Evolutionary conservation across 1,140 invertebrate species (phyloP), one percentile per base, ranked within the genome.

Genomic region (Chelonus insularis): DNA sequence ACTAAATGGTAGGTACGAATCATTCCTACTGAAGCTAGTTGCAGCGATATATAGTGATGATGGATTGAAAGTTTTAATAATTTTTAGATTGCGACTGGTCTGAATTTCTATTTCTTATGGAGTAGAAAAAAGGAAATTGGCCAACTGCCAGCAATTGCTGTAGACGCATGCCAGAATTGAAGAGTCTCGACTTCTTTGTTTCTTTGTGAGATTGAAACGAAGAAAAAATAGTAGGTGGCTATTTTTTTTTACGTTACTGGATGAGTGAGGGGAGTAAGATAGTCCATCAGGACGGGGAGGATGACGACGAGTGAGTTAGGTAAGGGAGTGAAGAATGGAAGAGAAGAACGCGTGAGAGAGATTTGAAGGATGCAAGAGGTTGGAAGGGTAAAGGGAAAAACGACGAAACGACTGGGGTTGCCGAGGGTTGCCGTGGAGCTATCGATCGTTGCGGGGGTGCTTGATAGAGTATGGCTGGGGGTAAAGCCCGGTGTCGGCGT

Each of bases 361-460:
- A 55, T 47, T 62, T 61, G 47, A 60, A 51, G 51, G 37, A 64
- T 25, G n/a, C 18, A 64, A 51, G 55, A 52, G 23, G n/a, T 8
- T n/a, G 37, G 29, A 50, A 25, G 34, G 65, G 62, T 52, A 47
- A 60, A 41, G 62, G 41, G 67, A 66, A 62, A 51, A 66, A 68
- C 68, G 70, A 66, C 62, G 68, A 75, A 72, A 78, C 74, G 75
- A 78, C 74, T 74, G 51, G 59, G 59, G 52, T 61, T 61, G 51
- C 23, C 74, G 72, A 75, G 76, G 77, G 77, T 78, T 79, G 76
- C 77, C 71, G 77, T 77, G 76, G 76, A 72, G 76, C 73, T 79
- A 79, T 79, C 77, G 77, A 79, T 75, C 77, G 67, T 60, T 67
- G 66, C 63, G 70, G 70, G 68, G 73, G 68, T 47, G 29, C 43